Conservation (phyloP, 2,797 vertebrate genomes). For the Coreius guichenoti region DNA sequence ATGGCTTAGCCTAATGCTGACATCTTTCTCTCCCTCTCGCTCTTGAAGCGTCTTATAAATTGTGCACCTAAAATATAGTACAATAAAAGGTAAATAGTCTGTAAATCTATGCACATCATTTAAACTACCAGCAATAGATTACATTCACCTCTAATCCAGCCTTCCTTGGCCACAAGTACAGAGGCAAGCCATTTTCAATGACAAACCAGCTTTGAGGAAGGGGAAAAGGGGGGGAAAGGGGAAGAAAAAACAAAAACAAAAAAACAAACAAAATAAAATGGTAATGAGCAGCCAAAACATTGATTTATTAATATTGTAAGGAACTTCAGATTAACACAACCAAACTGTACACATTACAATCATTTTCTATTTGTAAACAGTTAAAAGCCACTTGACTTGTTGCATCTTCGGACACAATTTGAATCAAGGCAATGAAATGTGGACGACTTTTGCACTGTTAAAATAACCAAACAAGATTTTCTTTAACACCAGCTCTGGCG, state of each 20-base stretch:
- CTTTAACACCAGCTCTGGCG: constrained; percentile 91
- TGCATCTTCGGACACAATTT: constrained; percentile 98
- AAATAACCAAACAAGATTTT: constrained; percentile 69
- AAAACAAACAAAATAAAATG: constrained; percentile 80
- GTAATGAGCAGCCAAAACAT: constrained; percentile 86
- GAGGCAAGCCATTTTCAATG: constrained; percentile 68
- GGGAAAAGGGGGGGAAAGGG: constrained; percentile 56
- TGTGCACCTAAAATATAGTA: constrained; percentile 80
- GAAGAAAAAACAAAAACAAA: constrained; percentile 79
- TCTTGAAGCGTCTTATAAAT: constrained; percentile 68
- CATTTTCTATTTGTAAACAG: constrained; percentile 99
- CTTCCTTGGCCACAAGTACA: constrained; percentile 57
- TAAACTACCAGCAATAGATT: constrained; percentile 70
- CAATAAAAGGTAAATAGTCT: constrained; percentile 68
- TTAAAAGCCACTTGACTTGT: constrained; percentile 99
- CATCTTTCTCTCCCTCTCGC: constrained; percentile 67
- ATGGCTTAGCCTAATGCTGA: constrained; percentile 83
- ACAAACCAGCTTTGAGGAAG: constrained; percentile 76
- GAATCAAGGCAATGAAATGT: constrained; percentile 99
- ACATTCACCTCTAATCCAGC: constrained; percentile 73
- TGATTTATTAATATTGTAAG: constrained; percentile 88
- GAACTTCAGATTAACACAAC: constrained; percentile 93
- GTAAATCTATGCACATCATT: constrained; percentile 66
- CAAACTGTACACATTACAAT: constrained; percentile 98
- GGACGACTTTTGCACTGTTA: constrained; percentile 94